Base-by-base conservation (phyloP, 1,140 invertebrate species). In the Drosophila repleta region DNA sequence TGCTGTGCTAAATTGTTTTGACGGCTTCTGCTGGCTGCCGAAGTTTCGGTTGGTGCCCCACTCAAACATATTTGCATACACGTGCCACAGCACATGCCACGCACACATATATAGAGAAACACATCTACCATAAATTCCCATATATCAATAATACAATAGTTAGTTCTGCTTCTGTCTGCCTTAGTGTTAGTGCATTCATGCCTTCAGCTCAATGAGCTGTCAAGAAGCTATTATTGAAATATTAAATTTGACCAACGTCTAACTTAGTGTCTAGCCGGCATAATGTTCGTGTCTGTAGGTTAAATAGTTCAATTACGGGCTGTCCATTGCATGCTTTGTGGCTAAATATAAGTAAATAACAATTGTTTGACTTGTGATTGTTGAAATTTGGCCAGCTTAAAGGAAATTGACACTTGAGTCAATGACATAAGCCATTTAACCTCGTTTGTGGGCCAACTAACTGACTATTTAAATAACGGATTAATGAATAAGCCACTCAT, bases 1-100 rank as follows among this genome's bases (percentile, higher is more conserved):
- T 70, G 82, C 55, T 81, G 81, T 26, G 81, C 60, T 58, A 77
- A 82, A 84, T 79, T 66, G 81, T 74, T 83, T 71, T 60, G 74
- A 82, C 70, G 32, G 39, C 65, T 21, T 43, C 17, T n/a, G 48
- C 17, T 29, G n/a, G 20, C n/a, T 52, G 65, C 20, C 37, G 53
- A 65, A 73, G 37, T 53, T 60, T 45, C 55, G 43, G 43, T 45
- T 60, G 63, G 57, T 67, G 62, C 32, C 20, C 45, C 49, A 45
- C 52, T 32, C 26, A 51, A 26, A 41, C 39, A 39, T 57, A 67
- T 76, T 79, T 76, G 62, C 64, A 65, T 78, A 75, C 81, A 87
- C 66, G 74, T 80, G 76, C 51, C 43, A 37, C 60, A 46, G 41
- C 13, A 32, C 8, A 29, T 35, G 49, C 49, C 51, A 53, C 32